phyloP scores from a whole-genome alignment of 2,888 invertebrate species.

The Ophion ellenae region DNA sequence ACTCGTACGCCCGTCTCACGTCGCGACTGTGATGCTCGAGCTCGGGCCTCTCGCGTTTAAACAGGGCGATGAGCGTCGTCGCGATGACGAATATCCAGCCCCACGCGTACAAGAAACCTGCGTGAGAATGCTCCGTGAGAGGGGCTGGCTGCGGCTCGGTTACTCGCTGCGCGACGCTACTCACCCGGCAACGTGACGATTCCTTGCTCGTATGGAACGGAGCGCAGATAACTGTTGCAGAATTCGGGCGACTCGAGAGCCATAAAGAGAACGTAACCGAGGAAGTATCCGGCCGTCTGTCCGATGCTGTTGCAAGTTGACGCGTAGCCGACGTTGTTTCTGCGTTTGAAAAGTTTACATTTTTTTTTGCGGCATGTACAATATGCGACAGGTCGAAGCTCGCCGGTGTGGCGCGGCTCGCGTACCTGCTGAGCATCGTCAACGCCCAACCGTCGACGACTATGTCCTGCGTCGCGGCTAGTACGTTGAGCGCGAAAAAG shows the following conservation, averaged over 20 bases:
- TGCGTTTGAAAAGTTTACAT: conserved; percentile 79
- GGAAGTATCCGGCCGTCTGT: conserved; percentile 98
- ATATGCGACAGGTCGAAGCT: no score
- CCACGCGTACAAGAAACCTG: conserved; percentile 97
- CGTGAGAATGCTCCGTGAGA: neutral
- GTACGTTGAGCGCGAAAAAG: conserved; percentile 96
- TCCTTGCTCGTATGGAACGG: conserved; percentile 89
- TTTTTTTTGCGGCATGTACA: no score
- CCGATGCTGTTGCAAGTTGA: conserved; percentile 99
- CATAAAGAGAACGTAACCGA: conserved; percentile 98
- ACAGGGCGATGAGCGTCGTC: conserved; percentile 94
- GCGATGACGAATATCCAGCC: conserved; percentile 95
- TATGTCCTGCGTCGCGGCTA: conserved; percentile 99
- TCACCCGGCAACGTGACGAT: conserved; percentile 88
- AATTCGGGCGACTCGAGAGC: conserved; percentile 98
- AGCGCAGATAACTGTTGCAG: conserved; percentile 96
- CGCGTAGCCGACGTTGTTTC: conserved; percentile 98
- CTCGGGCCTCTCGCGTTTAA: conserved; percentile 91
- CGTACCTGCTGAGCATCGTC: conserved; percentile 96
- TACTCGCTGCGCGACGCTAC: neutral
- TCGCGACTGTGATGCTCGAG: conserved; percentile 81
- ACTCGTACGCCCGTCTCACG: conserved; percentile 90
- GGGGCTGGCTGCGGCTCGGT: neutral
- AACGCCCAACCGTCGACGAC: conserved; percentile 99
- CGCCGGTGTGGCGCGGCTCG: no score